Percentiles rank a stretch among this genome's conserved stretches.
Evolutionary conservation across 2,113 vertebrate genomes (phyloP).

Genomic region (Oxygymnocypris stewartii): DNA sequence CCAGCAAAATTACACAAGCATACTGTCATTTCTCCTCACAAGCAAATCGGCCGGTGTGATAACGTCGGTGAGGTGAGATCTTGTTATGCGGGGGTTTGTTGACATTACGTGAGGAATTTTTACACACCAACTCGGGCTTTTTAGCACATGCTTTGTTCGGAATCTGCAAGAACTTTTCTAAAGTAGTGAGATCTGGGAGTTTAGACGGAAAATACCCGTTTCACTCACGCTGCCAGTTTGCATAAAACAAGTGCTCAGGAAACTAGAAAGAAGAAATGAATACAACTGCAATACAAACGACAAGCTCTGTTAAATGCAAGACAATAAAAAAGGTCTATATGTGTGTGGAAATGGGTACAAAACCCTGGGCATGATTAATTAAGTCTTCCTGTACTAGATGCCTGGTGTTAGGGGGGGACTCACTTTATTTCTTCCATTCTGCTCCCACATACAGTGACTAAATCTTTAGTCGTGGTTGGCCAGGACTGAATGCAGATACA

Average conservation of each 20-base stretch:
- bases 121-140: constrained; percentile 33
- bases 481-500: constrained; percentile 81
- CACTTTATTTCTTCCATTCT: constrained; percentile 65
- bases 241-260: constrained; percentile 36
- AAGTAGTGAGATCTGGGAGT: constrained; percentile 5
- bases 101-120: constrained; percentile 43
- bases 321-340: constrained; percentile 85
- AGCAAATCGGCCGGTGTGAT: constrained; percentile 46
- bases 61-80: constrained; percentile 39
- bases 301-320: constrained; percentile 82
- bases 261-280: constrained; percentile 43
- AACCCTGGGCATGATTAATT: constrained; percentile 67
- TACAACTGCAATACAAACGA: constrained; percentile 61
- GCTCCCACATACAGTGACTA: constrained; percentile 84
- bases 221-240: not conserved
- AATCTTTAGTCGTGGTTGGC: constrained; percentile 78
- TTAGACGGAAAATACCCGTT: constrained; percentile 19
- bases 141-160: constrained; percentile 32
- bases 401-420: constrained; percentile 44
- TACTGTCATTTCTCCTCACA: constrained; percentile 40
- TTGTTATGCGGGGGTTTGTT: constrained; percentile 47
- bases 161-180: not conserved
- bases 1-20: constrained; percentile 45
- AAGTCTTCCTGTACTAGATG: constrained; percentile 65
- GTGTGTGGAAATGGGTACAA: constrained; percentile 72